Evolutionary conservation across 2,888 invertebrate species (phyloP).

Genomic region (Drosophila nigricruria): DNA sequence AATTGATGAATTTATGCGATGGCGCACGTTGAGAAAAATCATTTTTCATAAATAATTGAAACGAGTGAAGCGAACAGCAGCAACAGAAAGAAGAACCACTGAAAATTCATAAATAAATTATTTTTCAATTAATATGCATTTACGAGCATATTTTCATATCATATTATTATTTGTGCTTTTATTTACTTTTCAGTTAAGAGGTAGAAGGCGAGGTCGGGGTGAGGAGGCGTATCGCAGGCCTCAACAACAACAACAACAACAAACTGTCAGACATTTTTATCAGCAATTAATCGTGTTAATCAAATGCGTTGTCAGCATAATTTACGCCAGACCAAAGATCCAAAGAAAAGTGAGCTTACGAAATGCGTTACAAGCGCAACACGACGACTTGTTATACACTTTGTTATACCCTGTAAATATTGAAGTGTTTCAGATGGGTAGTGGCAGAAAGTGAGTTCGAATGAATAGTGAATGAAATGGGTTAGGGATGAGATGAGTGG

Average conservation of each 20-base stretch:
- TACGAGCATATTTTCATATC: constrained; percentile 12
- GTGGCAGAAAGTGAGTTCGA: neutral
- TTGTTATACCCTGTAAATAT: constrained; percentile 41
- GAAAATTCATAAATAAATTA: constrained; percentile 21
- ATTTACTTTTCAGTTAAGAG: constrained; percentile 28
- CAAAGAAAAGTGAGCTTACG: constrained; percentile 62
- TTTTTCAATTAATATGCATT: constrained; percentile 49
- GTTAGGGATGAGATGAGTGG: neutral
- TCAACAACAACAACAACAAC: constrained; percentile 57
- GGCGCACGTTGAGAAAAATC: constrained; percentile 65
- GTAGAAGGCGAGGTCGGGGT: neutral
- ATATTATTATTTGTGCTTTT: neutral
- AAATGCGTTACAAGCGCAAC: constrained; percentile 63
- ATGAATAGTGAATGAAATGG: neutral
- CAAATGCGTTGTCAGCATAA: constrained; percentile 84
- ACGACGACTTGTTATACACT: constrained; percentile 49
- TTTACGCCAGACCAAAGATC: constrained; percentile 65
- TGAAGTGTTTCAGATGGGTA: neutral
- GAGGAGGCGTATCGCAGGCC: neutral
- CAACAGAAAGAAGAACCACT: neutral
- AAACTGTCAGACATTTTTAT: constrained; percentile 79
- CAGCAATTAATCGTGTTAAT: constrained; percentile 84
- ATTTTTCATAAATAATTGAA: constrained; percentile 80
- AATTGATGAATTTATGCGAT: constrained; percentile 80
- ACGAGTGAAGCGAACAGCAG: constrained; percentile 20